Evolutionary conservation across 2,113 vertebrate species (phyloP).

Genomic region (Burhinus oedicnemus): DNA sequence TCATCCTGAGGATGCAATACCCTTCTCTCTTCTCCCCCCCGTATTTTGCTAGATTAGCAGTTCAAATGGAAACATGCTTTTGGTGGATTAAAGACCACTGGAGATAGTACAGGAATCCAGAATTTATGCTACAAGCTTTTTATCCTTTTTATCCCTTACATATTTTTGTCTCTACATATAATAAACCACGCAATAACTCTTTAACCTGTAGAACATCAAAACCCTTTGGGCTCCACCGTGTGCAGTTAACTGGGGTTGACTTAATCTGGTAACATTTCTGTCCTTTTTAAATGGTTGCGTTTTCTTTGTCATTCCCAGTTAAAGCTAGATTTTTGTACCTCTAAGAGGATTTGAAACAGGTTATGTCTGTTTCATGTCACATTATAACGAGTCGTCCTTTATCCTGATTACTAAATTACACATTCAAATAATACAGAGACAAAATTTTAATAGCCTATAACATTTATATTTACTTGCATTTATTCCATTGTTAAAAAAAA

Average conservation of each 20-base stretch:
- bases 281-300: background rate
- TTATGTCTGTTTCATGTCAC: background rate
- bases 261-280: background rate
- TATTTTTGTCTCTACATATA: background rate
- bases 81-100: conserved; percentile 23
- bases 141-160: background rate
- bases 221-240: background rate
- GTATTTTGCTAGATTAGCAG: background rate
- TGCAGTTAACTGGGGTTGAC: background rate
- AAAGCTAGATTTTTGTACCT: background rate
- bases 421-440: background rate
- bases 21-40: background rate
- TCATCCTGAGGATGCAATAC: background rate
- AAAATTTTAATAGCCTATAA: background rate
- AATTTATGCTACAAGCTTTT: background rate
- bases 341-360: background rate
- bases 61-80: conserved; percentile 12
- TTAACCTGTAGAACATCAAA: conserved; percentile 6
- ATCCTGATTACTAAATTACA: background rate
- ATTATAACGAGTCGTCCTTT: background rate
- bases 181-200: background rate
- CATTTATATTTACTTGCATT: background rate
- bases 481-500: background rate
- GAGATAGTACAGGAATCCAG: background rate
- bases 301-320: background rate